Percentiles rank a stretch among this genome's conserved stretches.
These are phyloP conservation scores for Gandaritis pyraliata DNA, from an alignment of 2,888 invertebrate species.

Conservation along the genomic window DNA sequence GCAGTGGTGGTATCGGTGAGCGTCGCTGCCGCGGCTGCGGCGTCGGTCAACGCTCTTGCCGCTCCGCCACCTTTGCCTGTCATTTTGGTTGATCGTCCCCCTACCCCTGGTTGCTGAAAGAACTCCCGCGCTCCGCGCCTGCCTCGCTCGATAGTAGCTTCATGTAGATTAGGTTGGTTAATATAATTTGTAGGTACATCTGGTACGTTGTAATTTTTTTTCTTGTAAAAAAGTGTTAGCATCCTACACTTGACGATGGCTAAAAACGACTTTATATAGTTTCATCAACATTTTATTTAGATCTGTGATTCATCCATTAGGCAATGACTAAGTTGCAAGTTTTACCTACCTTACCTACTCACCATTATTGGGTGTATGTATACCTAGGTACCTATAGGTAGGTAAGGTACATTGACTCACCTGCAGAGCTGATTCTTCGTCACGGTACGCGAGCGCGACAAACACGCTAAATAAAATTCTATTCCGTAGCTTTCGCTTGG, in stretches of 20 bases:
- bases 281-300: slow-evolving; percentile 28
- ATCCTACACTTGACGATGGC: not conserved
- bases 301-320: slow-evolving; percentile 35
- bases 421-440: slow-evolving; percentile 51
- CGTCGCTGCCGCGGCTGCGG: slow-evolving; percentile 43
- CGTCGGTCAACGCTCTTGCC: slow-evolving; percentile 76
- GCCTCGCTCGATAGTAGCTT: no score
- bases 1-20: not conserved
- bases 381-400: slow-evolving; percentile 1
- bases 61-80: slow-evolving; percentile 62
- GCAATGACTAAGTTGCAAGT: slow-evolving; percentile 35
- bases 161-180: no score
- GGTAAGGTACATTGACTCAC: slow-evolving; percentile 55
- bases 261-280: slow-evolving; percentile 14
- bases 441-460: slow-evolving; percentile 48
- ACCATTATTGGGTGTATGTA: not conserved
- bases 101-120: slow-evolving; percentile 36
- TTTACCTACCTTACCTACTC: not conserved
- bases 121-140: no score
- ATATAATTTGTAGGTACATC: no score
- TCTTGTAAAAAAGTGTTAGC: no score
- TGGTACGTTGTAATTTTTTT: no score
- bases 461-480: no score
- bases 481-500: not conserved
- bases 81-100: slow-evolving; percentile 24